Evolutionary conservation across 2,113 vertebrate genomes (phyloP), one percentile per base, ranked within the genome.

Genomic region (Zingel zingel): DNA sequence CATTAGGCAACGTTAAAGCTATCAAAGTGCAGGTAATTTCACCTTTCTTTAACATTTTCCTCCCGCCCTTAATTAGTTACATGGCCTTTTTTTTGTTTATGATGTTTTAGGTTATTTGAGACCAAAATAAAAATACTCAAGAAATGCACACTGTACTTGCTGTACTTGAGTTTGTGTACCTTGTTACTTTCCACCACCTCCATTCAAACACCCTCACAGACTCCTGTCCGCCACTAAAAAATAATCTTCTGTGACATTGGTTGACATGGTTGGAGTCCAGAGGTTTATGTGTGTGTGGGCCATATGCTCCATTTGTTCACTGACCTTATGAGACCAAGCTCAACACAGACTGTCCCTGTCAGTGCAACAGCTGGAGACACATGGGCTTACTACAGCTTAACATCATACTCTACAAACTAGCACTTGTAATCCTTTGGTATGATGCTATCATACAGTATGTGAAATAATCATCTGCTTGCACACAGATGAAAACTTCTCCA

Each of bases 261-360:
- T 57, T 5, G 39, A 66, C 47, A 4, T 27, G n/a, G 11, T 84
- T 79, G 33, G 68, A 63, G 70, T 71, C 77, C 85, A 92, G 85
- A 88, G 90, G 85, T 85, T 10, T 30, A 16, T 36, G 47, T 53
- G 51, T 75, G 64, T 77, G 61, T 63, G 69, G 43, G 58, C 68
- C 79, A 86, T 86, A 87, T 73, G 81, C 27, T 65, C 76, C 43
- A 73, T 79, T 86, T 87, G 78, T 58, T 86, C 51, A 47, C 56
- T 87, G 83, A 88, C 86, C 84, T 78, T 43, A 58, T 79, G 71
- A 75, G 57, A 65, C 76, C 45, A 30, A 74, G 63, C 62, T 14
- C 1, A 6, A 80, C 72, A 81, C 75, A 87, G 61, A 78, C 68
- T 50, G 57, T 62, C 67, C 15, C 59, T 33, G 39, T 57, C 61